These are phyloP conservation scores for Plectropomus leopardus DNA, from an alignment of 2,113 vertebrate genomes.

Conservation along the genomic window DNA sequence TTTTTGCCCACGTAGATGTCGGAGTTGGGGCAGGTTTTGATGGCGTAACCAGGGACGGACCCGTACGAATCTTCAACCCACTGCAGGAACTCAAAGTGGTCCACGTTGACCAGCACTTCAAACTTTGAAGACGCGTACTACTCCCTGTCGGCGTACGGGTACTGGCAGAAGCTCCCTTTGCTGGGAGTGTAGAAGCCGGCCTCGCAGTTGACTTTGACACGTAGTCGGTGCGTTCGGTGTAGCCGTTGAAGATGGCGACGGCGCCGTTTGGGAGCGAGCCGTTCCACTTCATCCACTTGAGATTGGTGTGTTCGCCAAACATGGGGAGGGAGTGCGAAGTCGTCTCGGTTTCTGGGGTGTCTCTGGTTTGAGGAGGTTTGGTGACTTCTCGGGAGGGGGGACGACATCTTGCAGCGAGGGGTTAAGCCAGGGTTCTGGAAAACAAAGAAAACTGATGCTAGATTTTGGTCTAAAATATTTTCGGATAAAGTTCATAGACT, in stretches of 20 bases:
- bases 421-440: conserved; percentile 69
- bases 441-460: neutral
- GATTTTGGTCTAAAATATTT: neutral
- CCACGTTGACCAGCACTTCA: conserved; percentile 81
- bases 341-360: neutral
- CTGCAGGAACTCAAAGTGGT: conserved; percentile 84
- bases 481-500: neutral
- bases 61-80: conserved; percentile 82
- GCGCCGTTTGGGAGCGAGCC: conserved; percentile 77
- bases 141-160: conserved; percentile 79
- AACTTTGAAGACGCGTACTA: conserved; percentile 78
- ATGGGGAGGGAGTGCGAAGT: conserved; percentile 51
- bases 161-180: conserved; percentile 77
- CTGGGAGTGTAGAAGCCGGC: conserved; percentile 81
- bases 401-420: conserved; percentile 60
- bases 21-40: conserved; percentile 74
- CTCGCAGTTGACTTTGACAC: conserved; percentile 82
- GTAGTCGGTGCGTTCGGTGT: conserved; percentile 82
- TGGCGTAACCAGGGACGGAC: conserved; percentile 67
- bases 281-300: conserved; percentile 80
- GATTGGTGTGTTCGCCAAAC: conserved; percentile 79
- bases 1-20: conserved; percentile 83
- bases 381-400: conserved; percentile 63
- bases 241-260: conserved; percentile 83
- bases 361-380: conserved; percentile 8